Evolutionary conservation across 2,888 invertebrate species (phyloP).

Genomic region (Monopis laevigella): DNA sequence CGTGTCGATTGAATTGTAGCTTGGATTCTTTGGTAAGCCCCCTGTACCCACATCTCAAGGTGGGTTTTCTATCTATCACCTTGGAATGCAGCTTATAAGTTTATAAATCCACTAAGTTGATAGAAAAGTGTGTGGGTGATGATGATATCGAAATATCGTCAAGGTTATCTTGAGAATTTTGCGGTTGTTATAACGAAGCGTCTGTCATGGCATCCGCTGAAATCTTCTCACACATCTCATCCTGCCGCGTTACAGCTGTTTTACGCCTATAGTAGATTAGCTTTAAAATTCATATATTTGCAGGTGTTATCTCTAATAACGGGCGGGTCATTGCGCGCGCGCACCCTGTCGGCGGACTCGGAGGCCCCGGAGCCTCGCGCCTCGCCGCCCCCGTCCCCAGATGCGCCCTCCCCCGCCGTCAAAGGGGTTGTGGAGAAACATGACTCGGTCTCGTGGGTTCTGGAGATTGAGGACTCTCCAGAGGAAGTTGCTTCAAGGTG

Average conservation of each 20-base stretch:
- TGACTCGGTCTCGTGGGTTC: constrained; percentile 87
- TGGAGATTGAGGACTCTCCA: constrained; percentile 81
- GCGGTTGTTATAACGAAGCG: too few species aligned
- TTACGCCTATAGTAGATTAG: background rate
- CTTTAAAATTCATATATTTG: constrained; percentile 30
- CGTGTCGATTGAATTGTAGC: too few species aligned
- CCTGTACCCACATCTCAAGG: too few species aligned
- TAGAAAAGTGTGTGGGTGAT: too few species aligned
- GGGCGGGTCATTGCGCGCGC: constrained; percentile 44
- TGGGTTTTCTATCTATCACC: too few species aligned
- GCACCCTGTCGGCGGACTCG: constrained; percentile 50
- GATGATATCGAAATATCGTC: too few species aligned
- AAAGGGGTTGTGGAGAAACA: constrained; percentile 87
- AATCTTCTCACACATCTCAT: too few species aligned
- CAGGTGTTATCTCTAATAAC: constrained; percentile 64
- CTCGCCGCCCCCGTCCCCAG: constrained; percentile 21
- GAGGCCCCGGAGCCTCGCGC: constrained; percentile 34
- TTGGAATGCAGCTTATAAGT: too few species aligned
- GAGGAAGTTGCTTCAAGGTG: constrained; percentile 74
- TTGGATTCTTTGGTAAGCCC: too few species aligned
- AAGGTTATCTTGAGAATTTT: too few species aligned
- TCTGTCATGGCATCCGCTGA: too few species aligned
- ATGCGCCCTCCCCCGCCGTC: constrained; percentile 65
- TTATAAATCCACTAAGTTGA: too few species aligned
- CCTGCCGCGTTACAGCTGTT: background rate